These are phyloP conservation scores for Trachythela sp. DNA, from an alignment of 64 coral and sea anemone species.

Conservation along the genomic window DNA sequence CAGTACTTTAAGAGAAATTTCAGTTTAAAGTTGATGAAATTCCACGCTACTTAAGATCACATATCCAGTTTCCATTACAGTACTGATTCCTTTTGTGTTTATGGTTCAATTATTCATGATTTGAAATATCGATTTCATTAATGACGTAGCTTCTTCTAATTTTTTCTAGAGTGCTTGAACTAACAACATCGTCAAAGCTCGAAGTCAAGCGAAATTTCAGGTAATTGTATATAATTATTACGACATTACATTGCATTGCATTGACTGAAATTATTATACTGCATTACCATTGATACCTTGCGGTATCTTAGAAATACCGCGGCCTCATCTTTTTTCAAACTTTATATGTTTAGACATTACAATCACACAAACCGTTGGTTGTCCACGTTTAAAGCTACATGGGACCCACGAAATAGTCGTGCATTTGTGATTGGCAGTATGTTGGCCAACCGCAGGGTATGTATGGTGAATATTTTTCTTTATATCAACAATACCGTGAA, in stretches of 20 bases:
- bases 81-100: no score
- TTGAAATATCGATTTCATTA: no score
- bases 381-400: slow-evolving; percentile 69
- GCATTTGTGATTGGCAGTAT: slow-evolving; percentile 81
- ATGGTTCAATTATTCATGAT: no score
- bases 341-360: slow-evolving; percentile 60
- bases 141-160: neutral
- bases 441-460: slow-evolving; percentile 60
- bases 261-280: no score
- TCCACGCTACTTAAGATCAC: no score
- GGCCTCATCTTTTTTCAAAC: neutral
- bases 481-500: no score
- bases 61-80: no score
- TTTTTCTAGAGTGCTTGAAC: neutral
- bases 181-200: neutral
- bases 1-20: no score
- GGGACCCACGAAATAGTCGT: slow-evolving; percentile 78
- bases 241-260: neutral
- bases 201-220: neutral
- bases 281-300: neutral
- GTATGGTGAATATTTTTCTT: neutral
- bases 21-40: no score
- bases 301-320: no score
- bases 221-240: neutral
- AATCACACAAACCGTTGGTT: slow-evolving; percentile 82